phyloP scores from a whole-genome alignment of 2,888 invertebrate genomes.

The Drosophila emarginata region DNA sequence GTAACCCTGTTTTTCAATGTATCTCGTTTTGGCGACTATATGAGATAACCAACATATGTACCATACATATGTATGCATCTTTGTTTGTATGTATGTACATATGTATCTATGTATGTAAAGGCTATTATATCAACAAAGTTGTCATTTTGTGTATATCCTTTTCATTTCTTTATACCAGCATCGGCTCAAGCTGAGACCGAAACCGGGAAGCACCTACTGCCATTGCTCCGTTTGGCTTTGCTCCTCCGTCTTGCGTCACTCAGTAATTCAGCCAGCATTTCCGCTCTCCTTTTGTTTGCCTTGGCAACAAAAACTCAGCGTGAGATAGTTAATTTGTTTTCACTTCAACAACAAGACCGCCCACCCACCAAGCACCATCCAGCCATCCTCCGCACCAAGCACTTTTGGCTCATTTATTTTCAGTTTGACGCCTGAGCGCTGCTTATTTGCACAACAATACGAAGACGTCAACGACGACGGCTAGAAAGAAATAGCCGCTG shows the following conservation, averaged over 20 bases:
- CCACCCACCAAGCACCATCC: constrained; percentile 4
- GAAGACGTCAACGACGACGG: constrained; percentile 31
- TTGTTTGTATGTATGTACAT: not conserved
- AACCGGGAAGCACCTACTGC: not conserved
- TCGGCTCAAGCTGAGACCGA: not conserved
- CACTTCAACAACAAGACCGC: constrained; percentile 70
- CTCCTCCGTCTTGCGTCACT: not conserved
- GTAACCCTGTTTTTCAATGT: not conserved
- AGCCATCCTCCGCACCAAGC: constrained; percentile 28
- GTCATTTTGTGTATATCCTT: constrained; percentile 36
- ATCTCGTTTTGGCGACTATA: not conserved
- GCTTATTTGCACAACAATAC: constrained; percentile 71
- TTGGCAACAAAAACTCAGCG: constrained; percentile 65
- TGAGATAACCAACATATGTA: too few species aligned
- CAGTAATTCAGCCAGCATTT: not conserved
- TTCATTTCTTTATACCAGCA: constrained; percentile 38
- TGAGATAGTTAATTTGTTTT: constrained; percentile 77
- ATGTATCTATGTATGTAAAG: not conserved
- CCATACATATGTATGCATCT: not conserved
- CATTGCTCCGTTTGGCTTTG: constrained; percentile 23
- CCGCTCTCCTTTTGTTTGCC: constrained; percentile 34
- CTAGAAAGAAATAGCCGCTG: constrained; percentile 63
- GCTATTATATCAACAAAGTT: constrained; percentile 52
- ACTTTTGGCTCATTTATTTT: constrained; percentile 75
- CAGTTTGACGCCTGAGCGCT: constrained; percentile 76